Percentiles rank a stretch among this genome's conserved stretches.
Evolutionary conservation across 2,113 vertebrate genomes (phyloP).

Genomic region (Gallinago paraguaiae): DNA sequence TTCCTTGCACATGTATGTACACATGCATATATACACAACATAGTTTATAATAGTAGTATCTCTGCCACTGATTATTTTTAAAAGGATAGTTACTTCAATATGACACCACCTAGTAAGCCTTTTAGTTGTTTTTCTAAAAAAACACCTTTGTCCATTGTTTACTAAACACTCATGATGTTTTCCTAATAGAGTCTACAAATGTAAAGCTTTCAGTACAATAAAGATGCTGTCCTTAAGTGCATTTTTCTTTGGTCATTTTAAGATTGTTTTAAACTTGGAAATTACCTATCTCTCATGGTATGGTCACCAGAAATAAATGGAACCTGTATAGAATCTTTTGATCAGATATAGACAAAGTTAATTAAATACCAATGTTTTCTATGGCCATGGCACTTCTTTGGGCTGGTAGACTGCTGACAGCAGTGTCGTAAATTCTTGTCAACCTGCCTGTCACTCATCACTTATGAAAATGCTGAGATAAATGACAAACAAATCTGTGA

Average conservation of each 20-base stretch:
- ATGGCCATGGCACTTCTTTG: background rate
- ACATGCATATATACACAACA: background rate
- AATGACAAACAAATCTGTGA: constrained; percentile 11
- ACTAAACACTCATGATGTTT: background rate
- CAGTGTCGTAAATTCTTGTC: background rate
- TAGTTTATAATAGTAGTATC: background rate
- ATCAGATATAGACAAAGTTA: background rate
- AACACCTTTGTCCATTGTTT: background rate
- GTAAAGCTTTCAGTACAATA: background rate
- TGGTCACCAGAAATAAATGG: background rate
- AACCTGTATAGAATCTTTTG: background rate
- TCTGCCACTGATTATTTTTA: background rate
- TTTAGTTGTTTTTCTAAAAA: background rate
- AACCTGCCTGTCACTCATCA: background rate
- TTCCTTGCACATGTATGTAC: background rate
- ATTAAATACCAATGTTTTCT: background rate
- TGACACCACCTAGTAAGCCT: background rate
- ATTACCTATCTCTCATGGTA: background rate
- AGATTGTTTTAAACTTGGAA: background rate
- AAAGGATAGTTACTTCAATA: background rate
- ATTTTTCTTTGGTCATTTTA: background rate
- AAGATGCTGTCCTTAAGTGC: background rate
- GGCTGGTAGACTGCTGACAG: background rate
- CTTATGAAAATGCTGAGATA: background rate
- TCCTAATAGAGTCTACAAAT: background rate